Percentiles rank a stretch among this genome's conserved stretches.
phyloP scores from a whole-genome alignment of 53 echinoderm and acorn worm genomes.

The Antedon mediterranea region DNA sequence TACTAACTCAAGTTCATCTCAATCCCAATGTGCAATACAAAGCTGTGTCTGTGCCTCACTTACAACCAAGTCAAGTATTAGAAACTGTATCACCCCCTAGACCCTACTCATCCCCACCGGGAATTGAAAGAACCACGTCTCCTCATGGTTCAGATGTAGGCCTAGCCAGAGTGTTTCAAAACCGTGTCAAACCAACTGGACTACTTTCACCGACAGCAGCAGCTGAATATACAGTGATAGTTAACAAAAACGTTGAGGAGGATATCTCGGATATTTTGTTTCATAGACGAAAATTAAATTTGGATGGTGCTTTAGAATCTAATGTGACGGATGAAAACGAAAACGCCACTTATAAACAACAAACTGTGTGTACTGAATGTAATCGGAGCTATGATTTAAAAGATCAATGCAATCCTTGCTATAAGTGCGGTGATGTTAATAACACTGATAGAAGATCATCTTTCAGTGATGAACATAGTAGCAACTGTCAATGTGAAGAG shows the following conservation, averaged over 20 bases:
- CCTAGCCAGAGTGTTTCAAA: background rate
- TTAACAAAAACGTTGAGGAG: background rate
- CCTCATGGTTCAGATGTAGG: background rate
- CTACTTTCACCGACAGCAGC: background rate
- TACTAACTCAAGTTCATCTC: slow-evolving; percentile 16
- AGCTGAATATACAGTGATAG: background rate
- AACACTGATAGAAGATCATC: too few species aligned
- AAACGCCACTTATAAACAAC: background rate
- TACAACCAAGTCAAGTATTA: slow-evolving; percentile 2
- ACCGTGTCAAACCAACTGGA: background rate
- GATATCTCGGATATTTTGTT: background rate
- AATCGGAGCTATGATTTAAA: too few species aligned
- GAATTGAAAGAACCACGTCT: background rate
- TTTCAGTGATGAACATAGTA: too few species aligned
- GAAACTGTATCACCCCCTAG: slow-evolving; percentile 21
- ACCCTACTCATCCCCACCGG: slow-evolving; percentile 30
- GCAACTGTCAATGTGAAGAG: background rate
- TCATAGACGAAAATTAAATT: background rate
- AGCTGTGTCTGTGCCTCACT: slow-evolving; percentile 7
- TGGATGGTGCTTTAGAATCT: background rate
- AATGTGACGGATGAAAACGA: background rate
- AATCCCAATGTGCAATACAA: background rate
- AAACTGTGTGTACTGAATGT: background rate
- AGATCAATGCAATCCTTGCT: background rate
- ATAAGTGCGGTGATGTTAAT: too few species aligned